A percentile compares a stretch with the other conserved stretches of the same genome.
Evolutionary conservation across 1,140 invertebrate species (phyloP).

Genomic region (Holotrichia oblita): DNA sequence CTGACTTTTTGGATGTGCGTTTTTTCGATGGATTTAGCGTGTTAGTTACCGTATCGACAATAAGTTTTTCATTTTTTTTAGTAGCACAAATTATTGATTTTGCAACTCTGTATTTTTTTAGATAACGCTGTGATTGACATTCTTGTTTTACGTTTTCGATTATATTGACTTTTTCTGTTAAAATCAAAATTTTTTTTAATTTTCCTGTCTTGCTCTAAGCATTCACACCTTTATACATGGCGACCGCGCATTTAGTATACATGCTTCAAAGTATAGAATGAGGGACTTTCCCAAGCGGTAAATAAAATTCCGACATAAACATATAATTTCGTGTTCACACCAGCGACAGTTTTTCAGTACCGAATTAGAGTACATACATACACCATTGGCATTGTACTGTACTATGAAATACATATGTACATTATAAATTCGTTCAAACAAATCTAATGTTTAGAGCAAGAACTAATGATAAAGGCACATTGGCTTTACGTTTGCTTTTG

Average conservation of each 20-base stretch:
- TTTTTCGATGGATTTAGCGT: constrained; percentile 32
- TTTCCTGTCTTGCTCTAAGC: constrained; percentile 25
- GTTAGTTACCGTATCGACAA: neutral
- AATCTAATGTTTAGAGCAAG: no score
- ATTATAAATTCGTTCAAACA: no score
- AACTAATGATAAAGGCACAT: no score
- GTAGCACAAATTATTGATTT: constrained; percentile 37
- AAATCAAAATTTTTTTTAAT: constrained; percentile 30
- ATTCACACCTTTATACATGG: constrained; percentile 22
- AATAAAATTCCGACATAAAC: no score
- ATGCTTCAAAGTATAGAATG: neutral
- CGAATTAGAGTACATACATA: no score
- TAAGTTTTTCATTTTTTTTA: constrained; percentile 16
- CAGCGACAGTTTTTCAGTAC: no score
- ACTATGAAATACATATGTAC: no score
- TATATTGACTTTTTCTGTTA: constrained; percentile 27
- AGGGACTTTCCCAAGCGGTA: no score
- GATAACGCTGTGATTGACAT: constrained; percentile 23
- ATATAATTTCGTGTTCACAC: no score
- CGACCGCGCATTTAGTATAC: neutral
- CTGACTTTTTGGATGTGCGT: neutral
- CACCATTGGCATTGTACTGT: no score
- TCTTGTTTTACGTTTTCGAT: constrained; percentile 28
- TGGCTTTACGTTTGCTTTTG: no score
- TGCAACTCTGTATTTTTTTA: constrained; percentile 38